A percentile compares a stretch with the other conserved stretches of the same genome.
phyloP scores from a whole-genome alignment of 2,113 vertebrate species.

The Echinops telfairi region DNA sequence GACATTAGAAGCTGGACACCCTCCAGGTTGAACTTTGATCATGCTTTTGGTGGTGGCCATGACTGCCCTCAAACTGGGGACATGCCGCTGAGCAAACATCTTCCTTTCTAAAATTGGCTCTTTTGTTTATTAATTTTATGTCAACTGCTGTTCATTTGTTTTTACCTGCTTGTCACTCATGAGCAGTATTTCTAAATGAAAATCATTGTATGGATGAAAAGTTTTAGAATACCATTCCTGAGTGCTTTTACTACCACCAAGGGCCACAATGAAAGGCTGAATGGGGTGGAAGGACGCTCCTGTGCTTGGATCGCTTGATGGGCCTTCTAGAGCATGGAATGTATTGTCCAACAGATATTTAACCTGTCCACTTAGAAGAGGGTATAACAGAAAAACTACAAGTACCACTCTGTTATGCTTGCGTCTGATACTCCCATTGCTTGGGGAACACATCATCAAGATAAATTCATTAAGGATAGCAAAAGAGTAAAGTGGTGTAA shows the following conservation, averaged over 20 bases:
- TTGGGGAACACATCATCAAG: neutral
- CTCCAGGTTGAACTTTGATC: neutral
- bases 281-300: neutral
- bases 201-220: neutral
- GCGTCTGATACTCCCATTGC: neutral
- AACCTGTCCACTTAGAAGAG: neutral
- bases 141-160: neutral
- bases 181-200: constrained; percentile 29
- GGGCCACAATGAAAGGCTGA: neutral
- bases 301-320: neutral
- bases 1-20: neutral
- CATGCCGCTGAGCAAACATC: neutral
- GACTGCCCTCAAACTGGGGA: no score
- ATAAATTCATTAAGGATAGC: neutral
- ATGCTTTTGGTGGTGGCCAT: neutral
- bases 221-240: neutral
- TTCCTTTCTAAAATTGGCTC: neutral
- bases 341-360: neutral
- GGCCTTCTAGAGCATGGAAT: neutral
- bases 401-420: neutral
- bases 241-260: neutral
- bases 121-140: neutral
- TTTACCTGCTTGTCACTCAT: neutral
- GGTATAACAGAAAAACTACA: neutral
- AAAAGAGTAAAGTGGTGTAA: neutral